Percentiles rank a stretch among this genome's conserved stretches.
Evolutionary conservation across 1,140 invertebrate species (phyloP).

Genomic region (Listronotus bonariensis): DNA sequence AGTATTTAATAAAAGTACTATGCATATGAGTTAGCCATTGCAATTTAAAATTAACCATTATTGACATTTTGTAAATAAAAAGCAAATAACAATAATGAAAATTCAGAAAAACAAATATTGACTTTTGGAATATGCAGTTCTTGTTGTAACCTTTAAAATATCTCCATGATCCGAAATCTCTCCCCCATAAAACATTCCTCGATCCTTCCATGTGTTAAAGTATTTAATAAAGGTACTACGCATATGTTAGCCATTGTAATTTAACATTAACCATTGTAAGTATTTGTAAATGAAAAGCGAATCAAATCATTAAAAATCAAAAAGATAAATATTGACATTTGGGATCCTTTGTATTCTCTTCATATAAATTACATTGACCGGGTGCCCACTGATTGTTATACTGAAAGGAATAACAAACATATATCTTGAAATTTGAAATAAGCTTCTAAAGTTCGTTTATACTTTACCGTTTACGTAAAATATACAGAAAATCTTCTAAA

Average conservation of each 20-base stretch:
- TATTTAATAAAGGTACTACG: too few species aligned
- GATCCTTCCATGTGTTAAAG: too few species aligned
- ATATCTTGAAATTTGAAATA: constrained; percentile 27
- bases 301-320: background rate
- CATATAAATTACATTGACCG: constrained; percentile 26
- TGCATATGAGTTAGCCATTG: too few species aligned
- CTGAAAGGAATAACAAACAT: constrained; percentile 32
- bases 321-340: constrained; percentile 23
- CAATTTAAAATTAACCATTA: too few species aligned
- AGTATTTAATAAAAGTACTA: too few species aligned
- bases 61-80: too few species aligned
- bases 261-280: background rate
- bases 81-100: too few species aligned
- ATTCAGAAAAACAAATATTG: too few species aligned
- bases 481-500: constrained; percentile 21
- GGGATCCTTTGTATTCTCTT: constrained; percentile 15
- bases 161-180: too few species aligned
- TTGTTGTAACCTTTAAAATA: too few species aligned
- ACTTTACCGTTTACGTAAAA: constrained; percentile 19
- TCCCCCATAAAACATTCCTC: too few species aligned
- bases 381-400: constrained; percentile 31
- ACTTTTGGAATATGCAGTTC: too few species aligned
- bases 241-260: background rate
- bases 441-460: constrained; percentile 15
- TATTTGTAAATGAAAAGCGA: background rate